These are phyloP conservation scores for Toxotes lorentzi DNA, from an alignment of 2,797 vertebrate genomes.

Conservation along the genomic window DNA sequence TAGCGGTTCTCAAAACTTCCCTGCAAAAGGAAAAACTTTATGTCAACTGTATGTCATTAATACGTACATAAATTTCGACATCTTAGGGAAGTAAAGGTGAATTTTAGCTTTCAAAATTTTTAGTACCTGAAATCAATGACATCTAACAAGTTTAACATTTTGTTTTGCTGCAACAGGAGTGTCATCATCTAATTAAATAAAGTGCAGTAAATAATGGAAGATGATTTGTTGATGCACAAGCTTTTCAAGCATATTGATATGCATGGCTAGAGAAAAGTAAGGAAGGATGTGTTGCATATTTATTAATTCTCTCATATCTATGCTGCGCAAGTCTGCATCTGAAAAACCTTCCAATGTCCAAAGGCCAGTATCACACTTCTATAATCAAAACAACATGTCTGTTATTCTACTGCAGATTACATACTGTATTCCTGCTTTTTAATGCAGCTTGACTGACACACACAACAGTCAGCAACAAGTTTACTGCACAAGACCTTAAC, in stretches of 20 bases:
- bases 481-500: neutral
- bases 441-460: neutral
- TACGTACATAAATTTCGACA: neutral
- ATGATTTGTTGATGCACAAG: neutral
- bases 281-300: neutral
- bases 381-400: neutral
- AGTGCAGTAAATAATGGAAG: neutral
- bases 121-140: neutral
- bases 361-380: constrained; percentile 16
- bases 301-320: neutral
- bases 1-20: constrained; percentile 86
- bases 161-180: constrained; percentile 1
- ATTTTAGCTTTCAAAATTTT: neutral
- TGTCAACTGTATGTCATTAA: neutral
- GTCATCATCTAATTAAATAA: neutral
- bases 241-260: neutral
- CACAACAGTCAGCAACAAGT: neutral
- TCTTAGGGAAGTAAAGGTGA: neutral
- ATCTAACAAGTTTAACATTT: neutral
- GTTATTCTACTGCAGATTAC: neutral
- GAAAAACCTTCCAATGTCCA: neutral
- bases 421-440: neutral
- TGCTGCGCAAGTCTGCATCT: neutral
- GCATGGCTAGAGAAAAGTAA: neutral
- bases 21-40: constrained; percentile 64